Evolutionary conservation across 2,113 vertebrate genomes (phyloP).

Genomic region (Sus scrofa): T2T-Sscrofa CM000824.6:90587001-90587500

Average conservation of each 20-base stretch:
- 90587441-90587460: slow-evolving; percentile 98
- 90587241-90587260: slow-evolving; percentile 51
- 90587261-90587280: slow-evolving; percentile 10
- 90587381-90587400: slow-evolving; percentile 96
- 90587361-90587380: slow-evolving; percentile 97
- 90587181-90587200: slow-evolving; percentile 8
- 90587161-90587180: slow-evolving; percentile 8
- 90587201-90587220: slow-evolving; percentile 28
- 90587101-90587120: slow-evolving; percentile 64
- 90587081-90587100: slow-evolving; percentile 75
- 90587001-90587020: slow-evolving; percentile 41
- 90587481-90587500: slow-evolving; percentile 98
- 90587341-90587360: slow-evolving; percentile 87
- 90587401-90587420: slow-evolving; percentile 98
- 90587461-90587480: slow-evolving; percentile 98
- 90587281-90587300: neutral
- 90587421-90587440: slow-evolving; percentile 96
- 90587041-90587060: slow-evolving; percentile 22
- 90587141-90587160: slow-evolving; percentile 47
- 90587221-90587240: slow-evolving; percentile 11
- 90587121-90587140: slow-evolving; percentile 62
- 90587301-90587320: slow-evolving; percentile 67
- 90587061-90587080: slow-evolving; percentile 29
- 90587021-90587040: slow-evolving; percentile 47
- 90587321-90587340: slow-evolving; percentile 60